phyloP scores from a whole-genome alignment of 2,113 vertebrate species.

The Heliornis fulica region DNA sequence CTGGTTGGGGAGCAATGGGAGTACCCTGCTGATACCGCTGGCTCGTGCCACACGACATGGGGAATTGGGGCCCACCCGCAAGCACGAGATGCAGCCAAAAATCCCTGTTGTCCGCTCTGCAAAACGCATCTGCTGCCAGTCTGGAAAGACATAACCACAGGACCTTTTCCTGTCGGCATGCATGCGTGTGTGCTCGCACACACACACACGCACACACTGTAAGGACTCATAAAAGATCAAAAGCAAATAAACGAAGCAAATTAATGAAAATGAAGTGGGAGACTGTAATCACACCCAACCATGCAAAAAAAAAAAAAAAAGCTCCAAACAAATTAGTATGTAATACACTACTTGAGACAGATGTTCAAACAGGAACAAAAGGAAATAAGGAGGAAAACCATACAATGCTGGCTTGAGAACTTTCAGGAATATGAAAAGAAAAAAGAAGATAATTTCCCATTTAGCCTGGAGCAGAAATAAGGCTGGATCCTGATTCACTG shows the following conservation, averaged over 20 bases:
- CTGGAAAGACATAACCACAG: background rate
- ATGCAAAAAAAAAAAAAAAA: background rate
- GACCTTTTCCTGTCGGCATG: background rate
- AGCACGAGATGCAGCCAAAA: background rate
- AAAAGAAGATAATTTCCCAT: constrained; percentile 45
- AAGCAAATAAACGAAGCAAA: constrained; percentile 1
- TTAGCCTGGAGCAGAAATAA: constrained; percentile 46
- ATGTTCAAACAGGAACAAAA: constrained; percentile 54
- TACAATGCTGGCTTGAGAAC: constrained; percentile 40
- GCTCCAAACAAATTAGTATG: background rate
- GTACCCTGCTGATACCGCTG: background rate
- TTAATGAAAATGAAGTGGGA: constrained; percentile 13
- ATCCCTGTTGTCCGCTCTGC: background rate
- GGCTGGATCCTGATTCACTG: background rate
- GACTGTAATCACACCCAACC: constrained; percentile 1
- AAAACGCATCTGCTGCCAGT: fast-evolving
- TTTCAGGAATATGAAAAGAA: background rate
- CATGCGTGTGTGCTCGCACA: fast-evolving
- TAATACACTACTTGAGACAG: constrained; percentile 46
- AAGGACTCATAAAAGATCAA: constrained; percentile 4
- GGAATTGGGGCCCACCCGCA: fast-evolving
- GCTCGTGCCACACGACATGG: fast-evolving
- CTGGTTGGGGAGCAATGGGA: fast-evolving
- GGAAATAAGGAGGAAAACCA: constrained; percentile 54
- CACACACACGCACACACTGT: background rate